Base-by-base conservation (phyloP, 2,113 vertebrate genomes). In the Australoheros scitulus region DNA sequence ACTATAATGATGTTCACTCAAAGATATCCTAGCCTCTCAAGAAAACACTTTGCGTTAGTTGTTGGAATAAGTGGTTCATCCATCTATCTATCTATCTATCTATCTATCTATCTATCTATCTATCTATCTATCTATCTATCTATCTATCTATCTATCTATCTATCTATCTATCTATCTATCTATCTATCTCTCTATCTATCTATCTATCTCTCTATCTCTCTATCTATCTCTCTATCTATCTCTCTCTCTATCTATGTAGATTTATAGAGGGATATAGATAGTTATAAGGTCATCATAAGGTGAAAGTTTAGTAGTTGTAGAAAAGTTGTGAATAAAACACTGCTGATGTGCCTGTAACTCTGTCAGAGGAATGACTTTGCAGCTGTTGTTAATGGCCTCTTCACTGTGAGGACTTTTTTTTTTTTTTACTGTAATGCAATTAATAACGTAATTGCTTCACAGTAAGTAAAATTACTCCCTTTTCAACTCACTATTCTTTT, bases 21-120 rank as follows among this genome's bases (percentile, higher is more conserved):
- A 85, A 92, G 79, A 86, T 89, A 87, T 76, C 22, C 43, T 84
- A 84, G 86, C 75, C 80, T 89, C 84, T 87, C 85, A 86, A 84
- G 63, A 89, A 83, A 92, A 92, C 81, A 90, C 89, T 94, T 93
- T 82, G 80, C 79, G 80, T 89, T 84, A 91, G 87, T 90, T 92
- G 85, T 79, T 68, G 63, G 60, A 81, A 81, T 79, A 84, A 91
- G 87, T 47, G 34, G 34, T 1, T 34, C 6, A 34, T 34, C 29
- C 4, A 29, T 34, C 34, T 34, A 34, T 34, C 34, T 34, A 34
- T 34, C 34, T 34, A 6, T 34, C 32, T 7, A 6, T 34, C 32
- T 6, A 6, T 32, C 32, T 6, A 6, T 34, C 32, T 7, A 6
- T 34, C 32, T 7, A 6, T 34, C 32, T 34, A 7, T 34, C 32